A percentile compares a stretch with the other conserved stretches of the same genome.
Evolutionary conservation across 2,888 invertebrate species (phyloP).

Genomic region (Tenthredo amoena): DNA sequence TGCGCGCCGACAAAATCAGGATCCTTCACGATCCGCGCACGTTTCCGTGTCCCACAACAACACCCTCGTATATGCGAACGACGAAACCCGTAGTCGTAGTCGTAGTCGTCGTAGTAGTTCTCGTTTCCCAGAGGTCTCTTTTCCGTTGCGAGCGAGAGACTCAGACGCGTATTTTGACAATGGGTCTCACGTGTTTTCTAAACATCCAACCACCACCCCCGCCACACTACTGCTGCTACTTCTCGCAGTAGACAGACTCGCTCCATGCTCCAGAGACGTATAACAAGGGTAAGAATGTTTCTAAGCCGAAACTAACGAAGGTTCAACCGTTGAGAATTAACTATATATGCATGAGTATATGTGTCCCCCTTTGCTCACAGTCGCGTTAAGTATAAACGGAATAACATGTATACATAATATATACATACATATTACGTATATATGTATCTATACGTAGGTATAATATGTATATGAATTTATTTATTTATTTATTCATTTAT

Average conservation of each 20-base stretch:
- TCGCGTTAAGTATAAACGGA: background rate
- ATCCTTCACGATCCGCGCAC: slow-evolving; percentile 48
- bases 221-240: background rate
- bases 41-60: slow-evolving; percentile 13
- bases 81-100: slow-evolving; percentile 17
- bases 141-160: background rate
- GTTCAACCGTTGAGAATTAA: slow-evolving; percentile 48
- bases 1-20: slow-evolving; percentile 41
- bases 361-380: slow-evolving; percentile 26
- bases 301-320: slow-evolving; percentile 49
- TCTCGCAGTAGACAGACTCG: background rate
- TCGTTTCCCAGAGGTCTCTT: slow-evolving; percentile 3
- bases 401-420: slow-evolving; percentile 3
- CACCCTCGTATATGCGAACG: slow-evolving; percentile 5
- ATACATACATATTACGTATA: background rate
- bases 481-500: background rate
- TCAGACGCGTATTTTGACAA: slow-evolving; percentile 34
- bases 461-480: background rate
- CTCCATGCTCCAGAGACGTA: background rate
- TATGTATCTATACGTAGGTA: background rate
- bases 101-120: background rate
- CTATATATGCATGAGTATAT: background rate
- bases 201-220: background rate
- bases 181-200: slow-evolving; percentile 46
- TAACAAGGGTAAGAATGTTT: slow-evolving; percentile 34